Evolutionary conservation across 2,888 invertebrate genomes (phyloP), one percentile per base, ranked within the genome.

Genomic region (Acronicta leporina): DNA sequence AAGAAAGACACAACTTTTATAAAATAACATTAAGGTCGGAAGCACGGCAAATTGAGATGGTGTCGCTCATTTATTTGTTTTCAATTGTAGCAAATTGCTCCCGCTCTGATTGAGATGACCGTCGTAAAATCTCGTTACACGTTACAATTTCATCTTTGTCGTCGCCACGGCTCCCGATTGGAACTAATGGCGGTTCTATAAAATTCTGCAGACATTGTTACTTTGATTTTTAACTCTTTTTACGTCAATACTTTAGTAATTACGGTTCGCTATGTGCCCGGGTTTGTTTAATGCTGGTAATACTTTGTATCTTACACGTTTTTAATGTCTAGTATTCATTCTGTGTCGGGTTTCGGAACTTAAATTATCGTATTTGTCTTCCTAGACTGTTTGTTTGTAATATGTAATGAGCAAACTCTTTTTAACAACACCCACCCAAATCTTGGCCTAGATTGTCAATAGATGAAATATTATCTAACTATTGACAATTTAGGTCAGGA

Each of bases 11-110:
- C 45, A 11, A 53, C 46, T 56, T 54, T 52, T 64, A 55, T 67
- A 57, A 61, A 73, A 61, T 72, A 60, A 56, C 43, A 30, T n/a
- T 35, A 51, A 68, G 57, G 49, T 74, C 72, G 77, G 77, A 76
- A 73, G 71, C 76, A 75, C 69, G 68, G 69, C 68, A 72, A 82
- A 84, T 85, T 81, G 81, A 80, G 82, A 79, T 77, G 75, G 79
- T 67, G 81, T 64, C 81, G 81, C 68, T 83, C 84, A 83, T 87
- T 88, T 89, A 91, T 90, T 92, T 90, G 86, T 88, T 87, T 89
- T 83, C 88, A 89, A 92, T 92, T 89, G 90, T 87, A 80, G 83
- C 85, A 85, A 90, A 90, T 89, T 87, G 86, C 83, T 79, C 81
- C 75, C 81, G 84, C 83, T 82, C 84, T 87, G 88, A 89, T 90